phyloP scores from a whole-genome alignment of 2,888 invertebrate species.

The Melipona beecheii region DNA sequence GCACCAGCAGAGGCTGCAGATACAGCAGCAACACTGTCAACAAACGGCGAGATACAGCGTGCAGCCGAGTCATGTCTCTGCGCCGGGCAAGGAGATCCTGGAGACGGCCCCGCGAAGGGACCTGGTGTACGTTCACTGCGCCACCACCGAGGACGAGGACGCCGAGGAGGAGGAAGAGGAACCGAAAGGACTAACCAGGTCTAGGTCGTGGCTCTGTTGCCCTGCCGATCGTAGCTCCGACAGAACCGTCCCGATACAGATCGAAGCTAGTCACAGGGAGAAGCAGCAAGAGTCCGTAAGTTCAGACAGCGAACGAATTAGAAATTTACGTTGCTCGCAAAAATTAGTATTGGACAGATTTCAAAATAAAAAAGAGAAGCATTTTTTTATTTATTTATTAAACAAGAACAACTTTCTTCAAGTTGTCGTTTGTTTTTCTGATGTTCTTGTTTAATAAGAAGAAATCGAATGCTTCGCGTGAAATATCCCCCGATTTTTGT shows the following conservation, averaged over 20 bases:
- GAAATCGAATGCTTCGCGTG: no score
- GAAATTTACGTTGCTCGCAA: no score
- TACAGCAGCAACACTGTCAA: constrained; percentile 60
- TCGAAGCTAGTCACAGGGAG: constrained; percentile 66
- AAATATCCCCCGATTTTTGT: no score
- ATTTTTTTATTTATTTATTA: no score
- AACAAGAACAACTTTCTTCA: no score
- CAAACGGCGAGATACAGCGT: constrained; percentile 48
- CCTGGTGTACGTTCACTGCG: constrained; percentile 74
- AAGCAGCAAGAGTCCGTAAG: constrained; percentile 68
- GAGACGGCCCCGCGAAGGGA: constrained; percentile 64
- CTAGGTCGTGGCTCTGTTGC: constrained; percentile 85
- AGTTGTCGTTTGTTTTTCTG: no score
- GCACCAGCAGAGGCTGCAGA: constrained; percentile 65
- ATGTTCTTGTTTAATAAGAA: no score
- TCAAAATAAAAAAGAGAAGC: no score
- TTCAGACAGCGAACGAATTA: not conserved
- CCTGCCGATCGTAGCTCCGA: constrained; percentile 79
- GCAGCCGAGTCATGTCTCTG: constrained; percentile 58
- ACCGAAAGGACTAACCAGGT: constrained; percentile 71
- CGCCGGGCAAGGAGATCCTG: constrained; percentile 67
- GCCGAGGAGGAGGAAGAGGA: constrained; percentile 69
- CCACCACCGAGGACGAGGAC: constrained; percentile 72
- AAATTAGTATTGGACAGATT: no score
- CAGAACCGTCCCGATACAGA: constrained; percentile 72